Evolutionary conservation across 2,113 vertebrate genomes (phyloP), one percentile per base, ranked within the genome.

Genomic region (Tachysurus vachellii): DNA sequence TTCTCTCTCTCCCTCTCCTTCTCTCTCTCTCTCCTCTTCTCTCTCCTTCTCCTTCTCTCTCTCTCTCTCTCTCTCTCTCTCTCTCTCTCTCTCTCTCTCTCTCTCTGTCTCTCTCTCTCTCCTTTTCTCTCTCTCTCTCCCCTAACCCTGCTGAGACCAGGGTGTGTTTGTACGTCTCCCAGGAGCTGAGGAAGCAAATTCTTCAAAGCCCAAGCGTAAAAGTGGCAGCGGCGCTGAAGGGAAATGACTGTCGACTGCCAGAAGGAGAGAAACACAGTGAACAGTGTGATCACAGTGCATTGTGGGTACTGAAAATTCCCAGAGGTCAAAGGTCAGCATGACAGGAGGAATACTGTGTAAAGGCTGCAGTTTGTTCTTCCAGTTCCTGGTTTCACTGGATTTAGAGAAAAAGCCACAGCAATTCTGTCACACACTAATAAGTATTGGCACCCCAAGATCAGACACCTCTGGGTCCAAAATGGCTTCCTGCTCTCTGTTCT

Each of bases 171-270:
- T 71, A 70, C 19, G 12, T 54, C 44, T 84, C 59, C 11, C 36
- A 57, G 83, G 6, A 44, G 83, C 83, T 84, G 83, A 84, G 59
- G 31, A 42, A 84, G 83, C 68, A 75, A 84, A 84, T 84, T 84
- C 83, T 75, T 84, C 44, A 84, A 73, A 84, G 83, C 83, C 68
- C 47, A 19, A 59, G 57, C 17, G 53, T 36, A 84, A 75, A 54
- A 44, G 19, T 84, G 83, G 31, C 28, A 44, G 19, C 19, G 4
- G 28, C 4, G 31, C 66, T 44, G 54, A 59, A 6, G 28, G 83
- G 83, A 84, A 84, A 57, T 84, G 66, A 84, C 82, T 64, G 2
- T 31, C 53, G 50, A 17, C 50, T 11, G n/a, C 23, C 75, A 28
- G 47, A n/a, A 12, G 1, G 23, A 28, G 47, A 26, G n/a, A 19